Percentiles rank a stretch among this genome's conserved stretches.
Evolutionary conservation across 2,113 vertebrate species (phyloP).

Genomic region (Bujurquina vittata): DNA sequence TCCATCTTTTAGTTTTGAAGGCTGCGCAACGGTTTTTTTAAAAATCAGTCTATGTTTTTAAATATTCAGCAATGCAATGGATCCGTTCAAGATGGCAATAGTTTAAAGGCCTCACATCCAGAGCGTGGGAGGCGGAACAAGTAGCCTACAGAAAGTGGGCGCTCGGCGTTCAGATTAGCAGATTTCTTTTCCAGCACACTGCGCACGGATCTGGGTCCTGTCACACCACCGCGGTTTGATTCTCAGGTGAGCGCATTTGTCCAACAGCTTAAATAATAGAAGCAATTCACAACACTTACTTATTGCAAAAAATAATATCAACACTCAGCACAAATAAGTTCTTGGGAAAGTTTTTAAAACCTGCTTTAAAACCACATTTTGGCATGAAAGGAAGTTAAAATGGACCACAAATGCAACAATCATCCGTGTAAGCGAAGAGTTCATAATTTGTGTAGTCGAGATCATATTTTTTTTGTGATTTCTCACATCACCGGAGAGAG

Average conservation of each 20-base stretch:
- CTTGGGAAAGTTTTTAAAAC: not conserved
- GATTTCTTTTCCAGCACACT: not conserved
- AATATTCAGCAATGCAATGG: not conserved
- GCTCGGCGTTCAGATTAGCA: not conserved
- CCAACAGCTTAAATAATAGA: slow-evolving; percentile 3
- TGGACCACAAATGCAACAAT: not conserved
- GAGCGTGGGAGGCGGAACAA: not conserved
- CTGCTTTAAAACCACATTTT: not conserved
- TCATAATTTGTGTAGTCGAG: not conserved
- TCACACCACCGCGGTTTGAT: slow-evolving; percentile 14
- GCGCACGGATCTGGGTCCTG: slow-evolving; percentile 8
- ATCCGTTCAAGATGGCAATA: not conserved
- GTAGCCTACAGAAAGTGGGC: not conserved
- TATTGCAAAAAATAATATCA: not conserved
- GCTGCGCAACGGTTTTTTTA: not conserved
- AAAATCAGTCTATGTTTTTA: not conserved
- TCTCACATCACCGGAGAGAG: slow-evolving; percentile 40
- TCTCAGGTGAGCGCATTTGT: slow-evolving; percentile 15
- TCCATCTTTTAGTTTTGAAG: not conserved
- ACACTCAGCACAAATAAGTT: not conserved
- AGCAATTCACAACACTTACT: not conserved
- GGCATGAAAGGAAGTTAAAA: not conserved
- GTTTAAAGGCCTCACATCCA: not conserved
- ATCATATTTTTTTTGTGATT: slow-evolving; percentile 34
- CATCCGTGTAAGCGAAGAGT: not conserved